Conservation (phyloP, 2,888 invertebrate genomes). For the Caenorhabditis afra region DNA sequence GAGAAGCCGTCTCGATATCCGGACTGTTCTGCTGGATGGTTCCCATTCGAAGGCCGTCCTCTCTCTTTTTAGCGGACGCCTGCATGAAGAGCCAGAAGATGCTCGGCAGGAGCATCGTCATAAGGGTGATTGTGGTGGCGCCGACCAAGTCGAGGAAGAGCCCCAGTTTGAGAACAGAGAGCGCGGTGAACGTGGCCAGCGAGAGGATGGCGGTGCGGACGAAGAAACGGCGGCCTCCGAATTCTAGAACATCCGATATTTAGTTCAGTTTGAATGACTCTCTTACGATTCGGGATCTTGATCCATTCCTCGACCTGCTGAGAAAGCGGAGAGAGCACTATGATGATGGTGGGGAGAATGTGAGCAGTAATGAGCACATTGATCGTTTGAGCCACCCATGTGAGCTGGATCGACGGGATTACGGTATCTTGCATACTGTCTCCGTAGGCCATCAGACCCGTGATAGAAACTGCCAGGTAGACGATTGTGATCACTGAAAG, state of each 20-base stretch:
- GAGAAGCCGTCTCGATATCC: conserved; percentile 42
- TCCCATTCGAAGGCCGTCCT: conserved; percentile 41
- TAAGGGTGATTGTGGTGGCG: conserved; percentile 68
- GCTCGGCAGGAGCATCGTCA: conserved; percentile 70
- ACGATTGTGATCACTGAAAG: conserved; percentile 63
- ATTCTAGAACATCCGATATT: conserved; percentile 52
- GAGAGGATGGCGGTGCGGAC: conserved; percentile 59
- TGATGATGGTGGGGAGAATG: conserved; percentile 64
- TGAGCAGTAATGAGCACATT: conserved; percentile 69
- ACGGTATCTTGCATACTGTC: conserved; percentile 66
- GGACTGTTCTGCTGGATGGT: conserved; percentile 40
- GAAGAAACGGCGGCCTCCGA: conserved; percentile 64
- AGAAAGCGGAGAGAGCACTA: conserved; percentile 65
- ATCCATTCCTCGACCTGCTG: conserved; percentile 68
- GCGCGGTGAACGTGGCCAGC: conserved; percentile 57
- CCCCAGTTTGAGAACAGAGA: conserved; percentile 67
- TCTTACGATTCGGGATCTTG: conserved; percentile 62
- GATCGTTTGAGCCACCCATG: conserved; percentile 65
- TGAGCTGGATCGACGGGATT: conserved; percentile 65
- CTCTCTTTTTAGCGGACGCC: conserved; percentile 62
- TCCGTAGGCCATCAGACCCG: conserved; percentile 67
- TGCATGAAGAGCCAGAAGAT: conserved; percentile 70
- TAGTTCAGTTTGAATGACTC: not conserved
- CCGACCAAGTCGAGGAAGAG: conserved; percentile 69
- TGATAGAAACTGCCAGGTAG: conserved; percentile 64